A percentile compares a stretch with the other conserved stretches of the same genome.
phyloP scores from a whole-genome alignment of 2,797 vertebrate genomes.

The Acipenser oxyrinchus region DNA sequence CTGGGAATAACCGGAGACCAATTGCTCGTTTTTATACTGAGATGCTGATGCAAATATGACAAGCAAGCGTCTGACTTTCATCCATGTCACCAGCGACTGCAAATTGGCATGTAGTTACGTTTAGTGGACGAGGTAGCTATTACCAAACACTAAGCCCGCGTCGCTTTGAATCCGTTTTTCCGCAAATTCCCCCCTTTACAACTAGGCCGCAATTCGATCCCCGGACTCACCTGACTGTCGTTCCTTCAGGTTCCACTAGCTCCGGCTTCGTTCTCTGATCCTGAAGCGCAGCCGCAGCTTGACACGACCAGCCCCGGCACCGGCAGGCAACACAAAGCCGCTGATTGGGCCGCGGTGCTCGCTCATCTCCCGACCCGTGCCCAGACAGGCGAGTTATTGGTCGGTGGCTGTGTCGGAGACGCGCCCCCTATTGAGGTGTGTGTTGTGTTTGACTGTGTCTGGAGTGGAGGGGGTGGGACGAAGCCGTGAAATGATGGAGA shows the following conservation, averaged over 20 bases:
- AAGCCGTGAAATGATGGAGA: conserved; percentile 43
- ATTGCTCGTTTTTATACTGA: too few species aligned
- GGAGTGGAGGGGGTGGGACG: conserved; percentile 49
- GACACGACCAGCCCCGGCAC: conserved; percentile 72
- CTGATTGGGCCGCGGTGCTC: conserved; percentile 65
- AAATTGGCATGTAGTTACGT: too few species aligned
- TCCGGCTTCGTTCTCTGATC: conserved; percentile 69
- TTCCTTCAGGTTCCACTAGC: conserved; percentile 55
- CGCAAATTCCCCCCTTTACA: background rate
- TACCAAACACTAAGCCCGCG: too few species aligned
- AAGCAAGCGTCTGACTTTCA: too few species aligned
- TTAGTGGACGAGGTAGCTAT: too few species aligned
- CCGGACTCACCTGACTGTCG: conserved; percentile 71
- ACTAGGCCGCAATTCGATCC: conserved; percentile 56
- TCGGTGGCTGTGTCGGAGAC: conserved; percentile 43
- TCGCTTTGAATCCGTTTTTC: too few species aligned
- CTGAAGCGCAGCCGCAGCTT: conserved; percentile 65
- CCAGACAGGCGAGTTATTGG: conserved; percentile 55
- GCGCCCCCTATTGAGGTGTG: conserved; percentile 50
- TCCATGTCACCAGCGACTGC: too few species aligned
- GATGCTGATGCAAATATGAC: too few species aligned
- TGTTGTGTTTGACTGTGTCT: conserved; percentile 65
- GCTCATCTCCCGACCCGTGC: conserved; percentile 45
- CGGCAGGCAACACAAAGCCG: conserved; percentile 69
- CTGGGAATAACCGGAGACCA: too few species aligned